Evolutionary conservation across 2,888 invertebrate species (phyloP), one percentile per base, ranked within the genome.

Genomic region (Tromatobia lineatoria): DNA sequence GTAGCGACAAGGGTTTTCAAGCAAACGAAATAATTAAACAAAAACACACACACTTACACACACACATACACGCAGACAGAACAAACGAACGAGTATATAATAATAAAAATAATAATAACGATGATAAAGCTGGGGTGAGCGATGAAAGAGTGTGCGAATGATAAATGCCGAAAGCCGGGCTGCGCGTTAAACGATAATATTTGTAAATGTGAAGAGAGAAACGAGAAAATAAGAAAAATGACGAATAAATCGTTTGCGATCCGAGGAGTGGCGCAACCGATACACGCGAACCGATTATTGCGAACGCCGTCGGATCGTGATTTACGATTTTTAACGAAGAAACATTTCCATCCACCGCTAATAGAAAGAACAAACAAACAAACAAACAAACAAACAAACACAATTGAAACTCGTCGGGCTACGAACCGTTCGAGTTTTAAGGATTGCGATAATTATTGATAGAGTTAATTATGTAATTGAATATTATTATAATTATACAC

Each of bases 281-380:
- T 64, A 38, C 11, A 50, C 25, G 52, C n/a, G n/a, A n/a, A n/a
- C 34, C 54, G 50, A 67, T 23, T 52, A 69, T 54, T 69, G 71
- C 70, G 71, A 82, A 78, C 78, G 77, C 57, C 69, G 77, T 77
- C 34, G 54, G 54, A 75, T 79, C 57, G 67, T 47, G 13, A 34
- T 80, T 54, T 64, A 76, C 69, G 59, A 84, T 86, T 88, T 85
- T 86, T 78, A 87, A 88, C 81, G 83, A 88, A 87, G 75, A 86
- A 83, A 92, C 90, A 91, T 93, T 92, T 93, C 92, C 93, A 92
- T 92, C 92, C 91, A 92, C 88, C 89, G 89, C 90, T 90, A 88
- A 83, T 89, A 89, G 88, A 87, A 88, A 87, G 88, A 71, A 20
- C 25, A 69, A 64, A 15, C 57, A 70, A 45, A 50, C 61, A 45